Evolutionary conservation across 2,888 invertebrate genomes (phyloP), one percentile per base, ranked within the genome.

Genomic region (Rhabditoides inermis): DNA sequence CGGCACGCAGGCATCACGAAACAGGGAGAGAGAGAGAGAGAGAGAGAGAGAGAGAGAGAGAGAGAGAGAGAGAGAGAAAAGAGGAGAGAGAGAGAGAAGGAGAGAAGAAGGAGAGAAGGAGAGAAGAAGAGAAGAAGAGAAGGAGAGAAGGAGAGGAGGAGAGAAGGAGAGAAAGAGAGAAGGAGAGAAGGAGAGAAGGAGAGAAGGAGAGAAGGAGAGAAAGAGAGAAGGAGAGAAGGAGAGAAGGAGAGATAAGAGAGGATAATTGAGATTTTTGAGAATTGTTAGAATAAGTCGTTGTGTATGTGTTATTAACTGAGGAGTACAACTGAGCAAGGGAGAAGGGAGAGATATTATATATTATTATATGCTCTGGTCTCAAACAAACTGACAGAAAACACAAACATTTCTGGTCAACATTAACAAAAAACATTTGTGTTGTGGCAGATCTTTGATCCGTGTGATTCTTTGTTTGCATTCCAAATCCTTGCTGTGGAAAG

Each of bases 151-250:
- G 35, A 30, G 32, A 36, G 39, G 47, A 26, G 47, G n/a, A 18
- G 30, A 22, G 25, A 37, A 37, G 35, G 44, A 37, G 47, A 26
- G 35, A 36, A 35, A 37, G 6, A 45, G 44, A 28, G 44, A 35
- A 49, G 44, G 49, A 49, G 36, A 53, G 36, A 46, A 35, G 22
- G 45, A 44, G 53, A 46, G 49, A 49, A 40, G 45, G 22, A 32
- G 49, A 32, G 20, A 40, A 46, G 30, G 39, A 32, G 37, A 15
- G 30, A n/a, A 7, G 44, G 48, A 48, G 39, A 28, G 23, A 40
- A 27, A 42, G 47, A 44, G 40, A 44, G 46, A 37, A 37, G 18
- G 45, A 20, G 25, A 20, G 37, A 30, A 28, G 22, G 45, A 46
- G 41, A 39, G 27, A 28, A 44, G 22, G 44, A 49, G 39, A 37